Evolutionary conservation across 2,113 vertebrate genomes (phyloP).

Genomic region (Chamaea fasciata): DNA sequence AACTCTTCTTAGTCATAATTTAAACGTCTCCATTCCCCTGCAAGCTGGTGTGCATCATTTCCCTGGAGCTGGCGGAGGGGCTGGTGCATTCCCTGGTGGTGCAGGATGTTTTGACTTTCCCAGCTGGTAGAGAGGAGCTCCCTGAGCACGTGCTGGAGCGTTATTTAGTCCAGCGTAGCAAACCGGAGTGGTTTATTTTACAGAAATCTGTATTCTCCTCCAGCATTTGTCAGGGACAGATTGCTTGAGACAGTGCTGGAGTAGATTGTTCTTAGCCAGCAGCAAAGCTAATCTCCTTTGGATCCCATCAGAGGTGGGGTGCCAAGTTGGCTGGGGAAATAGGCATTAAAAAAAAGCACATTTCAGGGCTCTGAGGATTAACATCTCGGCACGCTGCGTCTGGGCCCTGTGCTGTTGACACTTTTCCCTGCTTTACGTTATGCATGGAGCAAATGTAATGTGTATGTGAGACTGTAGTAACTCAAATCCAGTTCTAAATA

Average conservation of each 20-base stretch:
- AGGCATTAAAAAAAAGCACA: background rate
- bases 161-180: background rate
- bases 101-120: conserved; percentile 36
- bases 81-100: background rate
- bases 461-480: conserved; percentile 26
- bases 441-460: background rate
- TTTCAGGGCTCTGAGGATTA: conserved; percentile 47
- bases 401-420: conserved; percentile 29
- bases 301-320: conserved; percentile 22
- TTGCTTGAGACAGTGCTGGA: conserved; percentile 32
- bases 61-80: background rate
- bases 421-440: conserved; percentile 34
- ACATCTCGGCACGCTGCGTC: background rate
- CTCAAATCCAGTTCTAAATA: conserved; percentile 53
- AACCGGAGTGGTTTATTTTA: background rate
- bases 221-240: conserved; percentile 25
- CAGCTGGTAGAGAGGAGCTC: conserved; percentile 7
- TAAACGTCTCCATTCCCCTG: background rate
- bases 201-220: background rate
- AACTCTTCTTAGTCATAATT: background rate
- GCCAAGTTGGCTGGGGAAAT: conserved; percentile 62
- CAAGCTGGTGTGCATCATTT: background rate
- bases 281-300: conserved; percentile 62
- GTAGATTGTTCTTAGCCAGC: conserved; percentile 22
- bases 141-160: background rate